phyloP scores from a whole-genome alignment of 1,140 invertebrate species.

The Drosophila oshimai region DNA sequence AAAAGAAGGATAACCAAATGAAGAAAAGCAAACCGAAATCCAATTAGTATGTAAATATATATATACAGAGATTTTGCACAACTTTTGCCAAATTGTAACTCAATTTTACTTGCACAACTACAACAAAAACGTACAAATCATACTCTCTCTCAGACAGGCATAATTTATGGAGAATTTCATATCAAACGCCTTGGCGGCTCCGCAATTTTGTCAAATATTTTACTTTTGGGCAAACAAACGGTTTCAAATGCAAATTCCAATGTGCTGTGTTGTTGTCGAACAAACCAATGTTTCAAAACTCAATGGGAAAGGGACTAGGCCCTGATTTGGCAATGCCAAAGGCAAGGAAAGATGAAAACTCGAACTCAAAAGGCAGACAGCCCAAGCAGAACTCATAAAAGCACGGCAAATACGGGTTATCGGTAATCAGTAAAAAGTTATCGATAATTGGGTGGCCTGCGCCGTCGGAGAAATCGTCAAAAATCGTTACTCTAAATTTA shows the following conservation, averaged over 20 bases:
- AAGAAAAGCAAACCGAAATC: conserved; percentile 35
- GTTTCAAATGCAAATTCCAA: conserved; percentile 40
- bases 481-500: background rate
- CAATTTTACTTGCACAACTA: conserved; percentile 55
- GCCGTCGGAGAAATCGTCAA: conserved; percentile 1
- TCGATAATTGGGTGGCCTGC: conserved; percentile 29
- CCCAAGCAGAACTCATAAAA: conserved; percentile 44
- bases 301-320: background rate
- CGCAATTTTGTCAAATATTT: conserved; percentile 20
- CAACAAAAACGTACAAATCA: conserved; percentile 45
- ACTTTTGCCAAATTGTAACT: conserved; percentile 41
- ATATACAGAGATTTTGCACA: conserved; percentile 37
- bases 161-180: conserved; percentile 36
- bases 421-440: conserved; percentile 5
- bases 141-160: conserved; percentile 41
- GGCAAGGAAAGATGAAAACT: too few relatives aligned
- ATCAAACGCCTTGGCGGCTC: conserved; percentile 5
- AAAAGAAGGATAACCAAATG: conserved; percentile 20
- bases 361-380: conserved; percentile 12
- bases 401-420: conserved; percentile 9
- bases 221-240: conserved; percentile 19
- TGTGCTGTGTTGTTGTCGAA: conserved; percentile 31
- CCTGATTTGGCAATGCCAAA: too few relatives aligned
- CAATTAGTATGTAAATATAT: conserved; percentile 57
- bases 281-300: conserved; percentile 11